Percentiles rank a stretch among this genome's conserved stretches.
Evolutionary conservation across 2,113 vertebrate species (phyloP).

Genomic region (Tinamus guttatus): DNA sequence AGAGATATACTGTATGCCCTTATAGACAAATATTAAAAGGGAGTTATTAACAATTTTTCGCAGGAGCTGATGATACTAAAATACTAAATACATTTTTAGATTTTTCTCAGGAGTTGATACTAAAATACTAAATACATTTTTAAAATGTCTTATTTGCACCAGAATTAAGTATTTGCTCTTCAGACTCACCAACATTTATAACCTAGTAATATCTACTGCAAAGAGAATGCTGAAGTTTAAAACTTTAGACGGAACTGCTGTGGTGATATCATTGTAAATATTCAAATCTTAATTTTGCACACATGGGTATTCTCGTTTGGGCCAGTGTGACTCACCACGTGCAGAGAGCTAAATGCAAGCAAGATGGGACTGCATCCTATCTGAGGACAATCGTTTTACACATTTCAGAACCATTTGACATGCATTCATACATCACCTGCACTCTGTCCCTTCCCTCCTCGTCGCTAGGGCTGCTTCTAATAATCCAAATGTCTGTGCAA

Average conservation of each 20-base stretch:
- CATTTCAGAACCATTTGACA: not conserved
- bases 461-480: not conserved
- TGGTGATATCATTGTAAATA: not conserved
- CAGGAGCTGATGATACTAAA: constrained; percentile 20
- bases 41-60: constrained; percentile 37
- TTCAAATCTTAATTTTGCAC: constrained; percentile 21
- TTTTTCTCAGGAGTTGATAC: constrained; percentile 33
- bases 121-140: not conserved
- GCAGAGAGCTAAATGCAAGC: constrained; percentile 25
- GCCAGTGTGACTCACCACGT: not conserved
- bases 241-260: not conserved
- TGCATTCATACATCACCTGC: constrained; percentile 15
- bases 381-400: not conserved
- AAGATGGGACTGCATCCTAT: not conserved
- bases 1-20: not conserved
- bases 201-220: not conserved
- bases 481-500: not conserved
- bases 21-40: constrained; percentile 20
- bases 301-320: constrained; percentile 14
- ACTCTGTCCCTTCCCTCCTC: not conserved
- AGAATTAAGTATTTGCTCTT: not conserved
- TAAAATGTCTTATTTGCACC: not conserved
- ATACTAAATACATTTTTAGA: not conserved
- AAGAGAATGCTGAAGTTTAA: not conserved
- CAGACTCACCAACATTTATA: not conserved